Conservation (phyloP, 2,113 vertebrate genomes). For the Trogon melanurus region DNA sequence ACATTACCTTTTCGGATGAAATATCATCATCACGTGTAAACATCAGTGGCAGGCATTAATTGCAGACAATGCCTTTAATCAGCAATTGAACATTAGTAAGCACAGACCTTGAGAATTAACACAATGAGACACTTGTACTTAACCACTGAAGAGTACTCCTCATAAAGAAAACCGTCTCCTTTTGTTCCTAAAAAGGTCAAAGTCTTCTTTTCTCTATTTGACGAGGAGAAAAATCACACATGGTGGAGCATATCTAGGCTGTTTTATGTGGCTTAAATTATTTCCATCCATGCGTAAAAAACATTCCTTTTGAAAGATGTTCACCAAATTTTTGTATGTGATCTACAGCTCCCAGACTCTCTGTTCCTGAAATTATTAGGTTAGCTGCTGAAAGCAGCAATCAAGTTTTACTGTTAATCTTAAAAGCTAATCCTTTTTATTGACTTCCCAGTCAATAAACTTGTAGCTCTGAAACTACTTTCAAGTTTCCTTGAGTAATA, state of each 20-base stretch:
- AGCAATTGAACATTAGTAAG: constrained; percentile 73
- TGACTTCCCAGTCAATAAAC: constrained; percentile 71
- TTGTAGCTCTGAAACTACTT: constrained; percentile 67
- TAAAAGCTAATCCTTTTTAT: constrained; percentile 57
- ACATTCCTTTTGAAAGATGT: constrained; percentile 46
- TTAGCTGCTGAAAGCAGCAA: constrained; percentile 69
- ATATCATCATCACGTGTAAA: constrained; percentile 46
- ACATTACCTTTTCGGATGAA: constrained; percentile 14
- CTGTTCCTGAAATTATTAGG: constrained; percentile 70
- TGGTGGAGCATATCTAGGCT: constrained; percentile 58
- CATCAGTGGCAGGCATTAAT: constrained; percentile 66
- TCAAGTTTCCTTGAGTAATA: constrained; percentile 54
- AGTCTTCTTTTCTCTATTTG: constrained; percentile 69
- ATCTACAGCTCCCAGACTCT: constrained; percentile 27
- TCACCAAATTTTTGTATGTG: constrained; percentile 41
- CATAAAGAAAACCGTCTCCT: constrained; percentile 63
- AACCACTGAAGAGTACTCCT: constrained; percentile 67
- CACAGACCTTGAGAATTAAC: constrained; percentile 73
- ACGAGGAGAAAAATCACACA: constrained; percentile 47
- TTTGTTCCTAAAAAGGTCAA: constrained; percentile 76
- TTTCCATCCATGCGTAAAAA: constrained; percentile 38
- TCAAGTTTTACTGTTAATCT: constrained; percentile 67
- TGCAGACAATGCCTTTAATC: constrained; percentile 49
- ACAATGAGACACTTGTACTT: constrained; percentile 70
- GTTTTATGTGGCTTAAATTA: constrained; percentile 61